These are phyloP conservation scores for Rafetus swinhoei DNA, from an alignment of 2,113 vertebrate genomes.

Conservation along the genomic window DNA sequence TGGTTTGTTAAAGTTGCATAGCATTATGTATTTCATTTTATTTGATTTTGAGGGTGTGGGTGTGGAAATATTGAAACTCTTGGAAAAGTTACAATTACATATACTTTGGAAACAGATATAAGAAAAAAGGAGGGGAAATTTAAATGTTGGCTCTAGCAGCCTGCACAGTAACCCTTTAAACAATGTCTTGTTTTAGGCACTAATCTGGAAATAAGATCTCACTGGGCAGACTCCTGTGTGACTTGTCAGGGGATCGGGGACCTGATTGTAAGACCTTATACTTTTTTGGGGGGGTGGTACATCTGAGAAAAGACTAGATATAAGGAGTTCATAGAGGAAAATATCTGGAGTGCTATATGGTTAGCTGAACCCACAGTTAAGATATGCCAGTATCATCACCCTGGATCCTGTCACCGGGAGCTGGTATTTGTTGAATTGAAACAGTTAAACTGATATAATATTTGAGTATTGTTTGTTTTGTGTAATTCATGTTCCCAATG, in stretches of 20 bases:
- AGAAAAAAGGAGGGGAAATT: neutral
- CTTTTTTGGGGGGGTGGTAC: neutral
- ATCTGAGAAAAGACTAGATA: neutral
- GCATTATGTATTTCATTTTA: neutral
- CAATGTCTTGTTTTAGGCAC: neutral
- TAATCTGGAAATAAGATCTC: neutral
- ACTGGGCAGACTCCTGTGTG: neutral
- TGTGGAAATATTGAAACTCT: neutral
- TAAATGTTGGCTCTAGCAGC: neutral
- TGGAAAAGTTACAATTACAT: neutral
- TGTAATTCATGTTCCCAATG: neutral
- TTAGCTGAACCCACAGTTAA: neutral
- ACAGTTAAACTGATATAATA: neutral
- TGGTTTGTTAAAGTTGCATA: neutral
- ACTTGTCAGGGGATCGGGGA: neutral
- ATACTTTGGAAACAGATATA: neutral
- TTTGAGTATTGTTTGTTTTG: neutral
- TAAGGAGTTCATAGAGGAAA: neutral
- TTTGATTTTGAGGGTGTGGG: neutral
- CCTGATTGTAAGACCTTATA: neutral
- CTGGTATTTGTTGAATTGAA: neutral
- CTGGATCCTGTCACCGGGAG: neutral
- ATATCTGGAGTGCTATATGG: rapidly evolving
- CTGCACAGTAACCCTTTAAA: neutral
- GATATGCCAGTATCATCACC: neutral